phyloP scores from a whole-genome alignment of 92 coral and sea anemone genomes.

The Palythoa grandis region DNA sequence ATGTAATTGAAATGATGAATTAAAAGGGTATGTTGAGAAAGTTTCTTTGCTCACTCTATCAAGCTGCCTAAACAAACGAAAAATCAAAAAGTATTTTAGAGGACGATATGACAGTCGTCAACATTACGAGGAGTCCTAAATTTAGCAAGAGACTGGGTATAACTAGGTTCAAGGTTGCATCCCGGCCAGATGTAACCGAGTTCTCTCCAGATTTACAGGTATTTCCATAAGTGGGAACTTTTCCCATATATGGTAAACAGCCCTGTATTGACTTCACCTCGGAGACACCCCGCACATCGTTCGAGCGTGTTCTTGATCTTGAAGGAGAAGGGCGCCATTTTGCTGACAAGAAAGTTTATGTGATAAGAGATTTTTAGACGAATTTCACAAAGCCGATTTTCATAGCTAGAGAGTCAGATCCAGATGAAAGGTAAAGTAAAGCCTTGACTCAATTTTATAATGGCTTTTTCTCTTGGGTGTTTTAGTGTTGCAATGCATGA shows the following conservation, averaged over 20 bases:
- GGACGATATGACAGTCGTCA: background rate
- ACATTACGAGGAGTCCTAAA: slow-evolving; percentile 38
- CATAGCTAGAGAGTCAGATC: background rate
- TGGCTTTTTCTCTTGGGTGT: no score
- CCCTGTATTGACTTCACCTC: slow-evolving; percentile 27
- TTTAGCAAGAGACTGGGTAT: background rate
- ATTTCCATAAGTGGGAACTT: slow-evolving; percentile 45
- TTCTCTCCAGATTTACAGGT: background rate
- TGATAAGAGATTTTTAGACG: background rate
- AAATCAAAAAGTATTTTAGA: no score
- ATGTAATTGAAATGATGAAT: background rate
- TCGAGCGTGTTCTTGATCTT: slow-evolving; percentile 6
- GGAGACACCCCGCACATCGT: slow-evolving; percentile 54
- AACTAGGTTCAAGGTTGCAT: slow-evolving; percentile 1
- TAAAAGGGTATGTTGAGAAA: background rate
- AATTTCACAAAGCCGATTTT: background rate
- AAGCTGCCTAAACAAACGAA: no score
- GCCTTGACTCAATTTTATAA: no score
- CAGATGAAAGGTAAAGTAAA: slow-evolving; percentile 39
- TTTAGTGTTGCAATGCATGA: no score
- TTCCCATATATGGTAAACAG: slow-evolving; percentile 54
- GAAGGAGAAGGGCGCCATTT: slow-evolving; percentile 66
- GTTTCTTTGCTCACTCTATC: background rate
- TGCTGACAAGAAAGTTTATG: background rate
- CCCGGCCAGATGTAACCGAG: slow-evolving; percentile 24